phyloP scores from a whole-genome alignment of 1,140 invertebrate species.

The Homarus americanus region DNA sequence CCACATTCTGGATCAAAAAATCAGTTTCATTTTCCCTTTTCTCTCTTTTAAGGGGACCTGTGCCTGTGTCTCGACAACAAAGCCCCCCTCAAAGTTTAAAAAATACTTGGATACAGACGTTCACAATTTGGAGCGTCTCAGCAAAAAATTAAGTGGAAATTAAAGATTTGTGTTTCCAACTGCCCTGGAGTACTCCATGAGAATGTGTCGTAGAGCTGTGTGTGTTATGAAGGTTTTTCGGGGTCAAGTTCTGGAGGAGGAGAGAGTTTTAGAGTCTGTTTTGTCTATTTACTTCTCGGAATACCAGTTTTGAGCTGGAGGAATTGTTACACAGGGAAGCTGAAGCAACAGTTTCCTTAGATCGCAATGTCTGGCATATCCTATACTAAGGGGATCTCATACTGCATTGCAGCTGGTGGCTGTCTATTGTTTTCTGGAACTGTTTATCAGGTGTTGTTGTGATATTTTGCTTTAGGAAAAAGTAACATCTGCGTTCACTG shows the following conservation, averaged over 20 bases:
- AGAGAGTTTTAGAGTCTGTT: conserved; percentile 30
- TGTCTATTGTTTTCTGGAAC: conserved; percentile 23
- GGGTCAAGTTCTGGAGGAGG: conserved; percentile 46
- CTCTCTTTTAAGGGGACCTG: too few species aligned
- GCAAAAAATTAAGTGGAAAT: not conserved
- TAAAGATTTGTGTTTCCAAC: not conserved
- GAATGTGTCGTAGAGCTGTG: conserved; percentile 28
- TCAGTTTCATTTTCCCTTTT: not conserved
- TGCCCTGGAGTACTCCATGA: conserved; percentile 29
- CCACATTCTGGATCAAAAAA: not conserved
- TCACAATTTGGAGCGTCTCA: not conserved
- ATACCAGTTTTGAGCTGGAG: conserved; percentile 1
- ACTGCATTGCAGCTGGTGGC: conserved; percentile 24
- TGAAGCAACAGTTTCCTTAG: not conserved
- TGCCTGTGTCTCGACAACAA: too few species aligned
- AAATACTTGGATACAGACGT: not conserved
- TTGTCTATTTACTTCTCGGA: conserved; percentile 23
- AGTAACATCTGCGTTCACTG: conserved; percentile 54
- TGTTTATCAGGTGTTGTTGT: conserved; percentile 1
- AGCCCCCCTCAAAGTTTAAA: not conserved
- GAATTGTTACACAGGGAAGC: conserved; percentile 10
- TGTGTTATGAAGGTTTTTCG: conserved; percentile 7
- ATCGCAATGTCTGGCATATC: not conserved
- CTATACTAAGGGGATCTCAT: not conserved
- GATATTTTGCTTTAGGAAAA: conserved; percentile 7